phyloP scores from a whole-genome alignment of 2,797 vertebrate genomes.

The Coregonus ussuriensis region DNA sequence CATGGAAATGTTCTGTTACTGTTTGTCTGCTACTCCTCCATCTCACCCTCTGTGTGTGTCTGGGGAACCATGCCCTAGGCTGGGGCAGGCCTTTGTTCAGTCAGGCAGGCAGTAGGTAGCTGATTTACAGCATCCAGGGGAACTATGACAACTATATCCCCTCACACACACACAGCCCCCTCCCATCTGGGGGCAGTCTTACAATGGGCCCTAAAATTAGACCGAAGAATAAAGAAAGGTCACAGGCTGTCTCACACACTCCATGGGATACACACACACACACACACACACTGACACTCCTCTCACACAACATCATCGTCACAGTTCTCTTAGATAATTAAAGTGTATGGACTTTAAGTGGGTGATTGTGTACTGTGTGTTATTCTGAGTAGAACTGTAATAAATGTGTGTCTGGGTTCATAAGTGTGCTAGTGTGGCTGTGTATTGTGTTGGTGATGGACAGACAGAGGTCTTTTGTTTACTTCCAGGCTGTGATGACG shows the following conservation, averaged over 20 bases:
- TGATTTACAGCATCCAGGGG: conserved; percentile 62
- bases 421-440: conserved; percentile 11
- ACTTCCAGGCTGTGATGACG: conserved; percentile 48
- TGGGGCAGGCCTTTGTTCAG: conserved; percentile 65
- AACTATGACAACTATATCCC: conserved; percentile 14
- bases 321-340: not conserved
- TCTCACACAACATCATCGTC: not conserved
- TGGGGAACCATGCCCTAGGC: conserved; percentile 13
- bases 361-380: conserved; percentile 3
- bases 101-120: conserved; percentile 49
- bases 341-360: conserved; percentile 14
- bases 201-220: conserved; percentile 55
- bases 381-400: not conserved
- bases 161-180: conserved; percentile 31
- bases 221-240: conserved; percentile 13
- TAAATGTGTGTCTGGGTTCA: conserved; percentile 4
- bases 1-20: conserved; percentile 21
- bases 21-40: conserved; percentile 10
- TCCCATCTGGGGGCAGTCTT: conserved; percentile 28
- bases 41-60: not conserved
- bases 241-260: conserved; percentile 4
- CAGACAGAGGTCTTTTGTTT: conserved; percentile 58
- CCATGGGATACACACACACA: not conserved
- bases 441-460: conserved; percentile 53
- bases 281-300: conserved; percentile 3